Evolutionary conservation across 23 tunicate species (phyloP).

Genomic region (Pegea sp.): DNA sequence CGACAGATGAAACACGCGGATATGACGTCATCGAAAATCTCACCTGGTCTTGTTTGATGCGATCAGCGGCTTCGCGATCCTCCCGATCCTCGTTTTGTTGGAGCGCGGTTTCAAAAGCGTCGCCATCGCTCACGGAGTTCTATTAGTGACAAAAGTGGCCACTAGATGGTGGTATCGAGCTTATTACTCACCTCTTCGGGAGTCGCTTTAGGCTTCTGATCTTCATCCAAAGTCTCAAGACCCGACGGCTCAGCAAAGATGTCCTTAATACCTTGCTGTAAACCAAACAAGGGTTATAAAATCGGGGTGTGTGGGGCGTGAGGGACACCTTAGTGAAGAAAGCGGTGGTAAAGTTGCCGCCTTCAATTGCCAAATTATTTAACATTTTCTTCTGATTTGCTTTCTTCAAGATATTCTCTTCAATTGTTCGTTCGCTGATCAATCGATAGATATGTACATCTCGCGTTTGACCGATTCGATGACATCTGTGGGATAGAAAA

Average conservation of each 20-base stretch:
- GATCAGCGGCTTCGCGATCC: slow-evolving; percentile 69
- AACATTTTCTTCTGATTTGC: slow-evolving; percentile 90
- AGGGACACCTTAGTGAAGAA: slow-evolving; percentile 54
- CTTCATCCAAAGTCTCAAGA: no score
- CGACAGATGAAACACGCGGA: neutral
- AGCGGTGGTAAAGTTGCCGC: slow-evolving; percentile 83
- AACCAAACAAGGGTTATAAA: neutral
- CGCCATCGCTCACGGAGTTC: no score
- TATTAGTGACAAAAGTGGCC: no score
- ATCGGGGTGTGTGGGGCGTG: neutral
- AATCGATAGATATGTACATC: slow-evolving; percentile 92
- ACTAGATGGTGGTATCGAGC: no score
- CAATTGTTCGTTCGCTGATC: slow-evolving; percentile 73
- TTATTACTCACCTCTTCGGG: no score
- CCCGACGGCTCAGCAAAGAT: neutral
- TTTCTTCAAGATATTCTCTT: slow-evolving; percentile 88
- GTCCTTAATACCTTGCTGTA: slow-evolving; percentile 10
- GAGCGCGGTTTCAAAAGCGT: no score
- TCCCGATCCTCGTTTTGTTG: slow-evolving; percentile 70
- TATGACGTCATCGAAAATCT: slow-evolving; percentile 1
- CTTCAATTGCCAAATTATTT: slow-evolving; percentile 85
- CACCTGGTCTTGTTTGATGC: slow-evolving; percentile 66
- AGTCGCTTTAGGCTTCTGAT: no score
- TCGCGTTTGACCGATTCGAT: slow-evolving; percentile 95
- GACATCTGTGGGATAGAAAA: slow-evolving; percentile 68